Percentiles rank a stretch among this genome's conserved stretches.
Evolutionary conservation across 2,113 vertebrate species (phyloP).

Genomic region (Varanus komodoensis): DNA sequence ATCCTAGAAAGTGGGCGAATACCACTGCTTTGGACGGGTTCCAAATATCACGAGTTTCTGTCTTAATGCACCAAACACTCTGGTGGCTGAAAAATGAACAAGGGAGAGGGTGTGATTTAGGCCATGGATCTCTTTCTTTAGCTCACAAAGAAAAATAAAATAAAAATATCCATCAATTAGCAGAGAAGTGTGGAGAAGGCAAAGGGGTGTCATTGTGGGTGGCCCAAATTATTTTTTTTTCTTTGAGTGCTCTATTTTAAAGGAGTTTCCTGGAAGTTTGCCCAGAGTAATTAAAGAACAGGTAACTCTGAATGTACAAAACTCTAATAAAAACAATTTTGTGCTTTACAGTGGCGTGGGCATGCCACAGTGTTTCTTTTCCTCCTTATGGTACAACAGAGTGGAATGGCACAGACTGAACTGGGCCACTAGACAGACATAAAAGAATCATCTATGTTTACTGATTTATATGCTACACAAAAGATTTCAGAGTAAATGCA

Average conservation of each 20-base stretch:
- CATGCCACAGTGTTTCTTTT: constrained; percentile 58
- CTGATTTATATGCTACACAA: constrained; percentile 45
- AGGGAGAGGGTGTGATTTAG: constrained; percentile 56
- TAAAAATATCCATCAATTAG: constrained; percentile 71
- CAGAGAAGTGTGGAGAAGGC: constrained; percentile 54
- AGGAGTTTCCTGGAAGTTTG: constrained; percentile 67
- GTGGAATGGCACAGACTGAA: constrained; percentile 58
- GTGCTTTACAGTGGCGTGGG: constrained; percentile 59
- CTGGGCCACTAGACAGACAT: constrained; percentile 54
- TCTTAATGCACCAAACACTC: constrained; percentile 29
- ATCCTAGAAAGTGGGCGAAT: constrained; percentile 30
- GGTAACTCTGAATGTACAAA: constrained; percentile 74
- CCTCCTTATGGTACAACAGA: constrained; percentile 63
- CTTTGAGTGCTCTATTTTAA: constrained; percentile 62
- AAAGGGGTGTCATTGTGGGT: constrained; percentile 74
- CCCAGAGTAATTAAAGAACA: constrained; percentile 73
- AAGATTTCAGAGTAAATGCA: constrained; percentile 31
- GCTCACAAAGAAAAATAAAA: constrained; percentile 58
- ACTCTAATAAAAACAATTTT: constrained; percentile 74
- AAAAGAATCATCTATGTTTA: constrained; percentile 55
- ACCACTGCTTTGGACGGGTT: constrained; percentile 20
- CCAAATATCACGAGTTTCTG: constrained; percentile 61
- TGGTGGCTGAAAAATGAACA: constrained; percentile 57
- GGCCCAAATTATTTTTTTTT: constrained; percentile 57
- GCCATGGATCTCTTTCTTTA: constrained; percentile 51